A percentile compares a stretch with the other conserved stretches of the same genome.
Conservation (phyloP, 1,140 invertebrate genomes). For the Octopus bimaculoides region DNA sequence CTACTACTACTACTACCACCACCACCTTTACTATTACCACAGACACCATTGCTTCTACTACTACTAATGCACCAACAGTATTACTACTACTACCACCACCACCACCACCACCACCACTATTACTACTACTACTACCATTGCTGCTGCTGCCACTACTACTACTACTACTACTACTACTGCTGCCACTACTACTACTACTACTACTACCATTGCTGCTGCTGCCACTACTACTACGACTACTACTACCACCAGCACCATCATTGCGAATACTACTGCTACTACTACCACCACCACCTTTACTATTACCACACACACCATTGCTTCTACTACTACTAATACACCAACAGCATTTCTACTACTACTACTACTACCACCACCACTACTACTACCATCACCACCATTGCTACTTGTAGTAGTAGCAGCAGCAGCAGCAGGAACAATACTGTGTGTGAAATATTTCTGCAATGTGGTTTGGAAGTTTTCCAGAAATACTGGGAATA, state of each 20-base stretch:
- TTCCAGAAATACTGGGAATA: too few relatives aligned
- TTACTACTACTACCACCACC: too few relatives aligned
- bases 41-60: too few relatives aligned
- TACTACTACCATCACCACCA: too few relatives aligned
- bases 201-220: background rate
- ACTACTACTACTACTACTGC: background rate
- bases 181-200: slow-evolving; percentile 12
- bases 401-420: too few relatives aligned
- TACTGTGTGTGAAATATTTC: too few relatives aligned
- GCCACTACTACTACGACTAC: too few relatives aligned
- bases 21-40: background rate
- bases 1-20: background rate
- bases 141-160: background rate
- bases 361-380: too few relatives aligned
- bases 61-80: too few relatives aligned
- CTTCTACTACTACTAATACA: background rate
- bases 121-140: background rate
- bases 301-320: background rate
- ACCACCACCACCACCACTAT: slow-evolving; percentile 10
- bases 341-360: background rate
- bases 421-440: too few relatives aligned
- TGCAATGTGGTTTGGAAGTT: too few relatives aligned
- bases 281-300: slow-evolving; percentile 2
- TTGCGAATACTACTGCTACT: slow-evolving; percentile 1
- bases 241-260: slow-evolving; percentile 7